Percentiles rank a stretch among this genome's conserved stretches.
These are phyloP conservation scores for Pagetopsis macropterus DNA, from an alignment of 2,797 vertebrate genomes.

Conservation along the genomic window DNA sequence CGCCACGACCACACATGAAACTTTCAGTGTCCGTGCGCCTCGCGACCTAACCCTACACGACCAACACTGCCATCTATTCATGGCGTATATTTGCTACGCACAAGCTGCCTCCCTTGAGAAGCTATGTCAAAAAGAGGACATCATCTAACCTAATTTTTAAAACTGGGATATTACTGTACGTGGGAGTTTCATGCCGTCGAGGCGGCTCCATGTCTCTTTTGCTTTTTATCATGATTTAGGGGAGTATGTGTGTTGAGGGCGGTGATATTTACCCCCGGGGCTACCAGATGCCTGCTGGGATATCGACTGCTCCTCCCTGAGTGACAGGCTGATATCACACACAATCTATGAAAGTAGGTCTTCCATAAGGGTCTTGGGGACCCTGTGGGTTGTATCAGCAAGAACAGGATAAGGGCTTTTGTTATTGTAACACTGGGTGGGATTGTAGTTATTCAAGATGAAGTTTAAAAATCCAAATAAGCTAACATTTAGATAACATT, in stretches of 20 bases:
- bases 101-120: constrained; percentile 44
- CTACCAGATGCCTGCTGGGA: constrained; percentile 56
- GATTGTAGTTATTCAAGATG: neutral
- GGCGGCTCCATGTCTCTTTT: neutral
- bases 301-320: constrained; percentile 42
- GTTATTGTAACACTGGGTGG: constrained; percentile 21
- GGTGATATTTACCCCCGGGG: constrained; percentile 41
- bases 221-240: constrained; percentile 10
- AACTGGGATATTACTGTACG: constrained; percentile 23
- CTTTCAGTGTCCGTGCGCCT: constrained; percentile 11
- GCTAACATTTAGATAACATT: neutral
- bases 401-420: constrained; percentile 6
- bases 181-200: neutral
- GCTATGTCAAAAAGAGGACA: constrained; percentile 43
- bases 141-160: constrained; percentile 52
- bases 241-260: constrained; percentile 2
- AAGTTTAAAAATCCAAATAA: constrained; percentile 7
- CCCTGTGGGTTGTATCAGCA: constrained; percentile 13
- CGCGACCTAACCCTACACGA: neutral
- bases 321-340: constrained; percentile 52
- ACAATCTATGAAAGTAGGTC: constrained; percentile 56
- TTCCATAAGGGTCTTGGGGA: constrained; percentile 34
- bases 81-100: constrained; percentile 56
- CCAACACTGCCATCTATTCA: constrained; percentile 68
- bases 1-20: constrained; percentile 51